These are phyloP conservation scores for Mesoclemmys tuberculata DNA, from an alignment of 2,113 vertebrate species.

Conservation along the genomic window DNA sequence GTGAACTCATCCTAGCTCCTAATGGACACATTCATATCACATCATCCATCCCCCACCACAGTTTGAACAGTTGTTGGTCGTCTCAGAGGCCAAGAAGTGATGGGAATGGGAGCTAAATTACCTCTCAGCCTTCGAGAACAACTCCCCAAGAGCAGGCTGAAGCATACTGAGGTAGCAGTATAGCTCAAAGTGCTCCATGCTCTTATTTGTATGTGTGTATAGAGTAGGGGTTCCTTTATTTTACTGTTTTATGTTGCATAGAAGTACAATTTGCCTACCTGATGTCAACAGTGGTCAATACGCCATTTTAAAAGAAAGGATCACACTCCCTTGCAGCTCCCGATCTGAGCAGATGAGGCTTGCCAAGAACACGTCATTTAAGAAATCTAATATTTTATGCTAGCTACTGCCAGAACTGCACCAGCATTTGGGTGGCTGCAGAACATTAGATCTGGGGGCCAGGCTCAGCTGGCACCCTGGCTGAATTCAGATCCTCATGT, in stretches of 20 bases:
- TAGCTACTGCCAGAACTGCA: background rate
- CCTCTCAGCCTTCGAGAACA: conserved; percentile 46
- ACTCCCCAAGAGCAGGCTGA: conserved; percentile 57
- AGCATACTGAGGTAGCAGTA: conserved; percentile 22
- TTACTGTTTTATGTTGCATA: background rate
- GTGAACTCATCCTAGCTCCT: background rate
- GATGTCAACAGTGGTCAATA: fast-evolving
- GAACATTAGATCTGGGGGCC: fast-evolving
- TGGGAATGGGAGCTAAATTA: conserved; percentile 48
- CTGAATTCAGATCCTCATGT: fast-evolving
- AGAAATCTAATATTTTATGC: fast-evolving
- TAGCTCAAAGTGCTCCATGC: background rate
- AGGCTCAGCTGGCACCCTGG: background rate
- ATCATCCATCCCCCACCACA: background rate
- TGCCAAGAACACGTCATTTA: background rate
- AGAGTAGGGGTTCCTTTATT: background rate
- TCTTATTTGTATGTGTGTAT: background rate
- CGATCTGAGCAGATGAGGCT: background rate
- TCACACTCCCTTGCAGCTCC: background rate
- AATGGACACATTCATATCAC: background rate
- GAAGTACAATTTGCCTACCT: background rate
- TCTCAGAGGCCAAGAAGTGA: conserved; percentile 61
- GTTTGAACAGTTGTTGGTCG: conserved; percentile 20
- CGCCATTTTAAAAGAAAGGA: background rate
- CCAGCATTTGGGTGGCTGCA: no score